phyloP scores from a whole-genome alignment of 2,888 invertebrate species.

The Orthosia incerta region DNA sequence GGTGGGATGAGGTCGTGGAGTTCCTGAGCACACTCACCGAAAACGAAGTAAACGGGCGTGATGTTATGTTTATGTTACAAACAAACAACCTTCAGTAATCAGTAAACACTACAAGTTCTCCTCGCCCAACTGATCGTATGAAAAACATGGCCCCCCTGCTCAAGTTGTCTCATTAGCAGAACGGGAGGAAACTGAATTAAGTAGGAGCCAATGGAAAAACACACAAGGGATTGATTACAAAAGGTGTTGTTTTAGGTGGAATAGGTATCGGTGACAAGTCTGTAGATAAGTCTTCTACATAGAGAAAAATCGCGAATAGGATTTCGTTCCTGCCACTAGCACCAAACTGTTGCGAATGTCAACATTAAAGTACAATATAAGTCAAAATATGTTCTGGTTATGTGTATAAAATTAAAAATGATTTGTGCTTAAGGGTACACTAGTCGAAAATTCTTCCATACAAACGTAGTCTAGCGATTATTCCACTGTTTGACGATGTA shows the following conservation, averaged over 20 bases:
- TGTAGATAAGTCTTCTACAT: neutral
- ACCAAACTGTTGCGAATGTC: neutral
- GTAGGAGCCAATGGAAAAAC: conserved; percentile 29
- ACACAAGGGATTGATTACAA: conserved; percentile 15
- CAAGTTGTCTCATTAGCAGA: conserved; percentile 30
- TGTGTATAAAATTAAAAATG: too few relatives aligned
- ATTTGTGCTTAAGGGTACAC: too few relatives aligned
- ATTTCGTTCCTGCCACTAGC: neutral
- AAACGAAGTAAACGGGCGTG: too few relatives aligned
- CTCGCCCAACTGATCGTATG: conserved; percentile 23
- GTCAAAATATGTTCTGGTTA: too few relatives aligned
- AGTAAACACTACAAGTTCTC: conserved; percentile 44
- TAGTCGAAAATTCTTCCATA: too few relatives aligned
- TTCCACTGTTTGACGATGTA: too few relatives aligned
- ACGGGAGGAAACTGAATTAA: conserved; percentile 28
- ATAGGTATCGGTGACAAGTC: neutral
- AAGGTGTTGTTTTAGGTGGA: neutral
- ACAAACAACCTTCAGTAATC: conserved; percentile 20
- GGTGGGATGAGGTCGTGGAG: too few relatives aligned
- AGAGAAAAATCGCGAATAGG: neutral
- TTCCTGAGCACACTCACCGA: too few relatives aligned
- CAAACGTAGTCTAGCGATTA: too few relatives aligned
- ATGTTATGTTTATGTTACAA: neutral
- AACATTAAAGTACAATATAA: too few relatives aligned
- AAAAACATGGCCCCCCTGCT: conserved; percentile 29